Percentiles rank a stretch among this genome's conserved stretches.
These are phyloP conservation scores for Agriopis leucophaearia DNA, from an alignment of 2,888 invertebrate species.

Conservation along the genomic window DNA sequence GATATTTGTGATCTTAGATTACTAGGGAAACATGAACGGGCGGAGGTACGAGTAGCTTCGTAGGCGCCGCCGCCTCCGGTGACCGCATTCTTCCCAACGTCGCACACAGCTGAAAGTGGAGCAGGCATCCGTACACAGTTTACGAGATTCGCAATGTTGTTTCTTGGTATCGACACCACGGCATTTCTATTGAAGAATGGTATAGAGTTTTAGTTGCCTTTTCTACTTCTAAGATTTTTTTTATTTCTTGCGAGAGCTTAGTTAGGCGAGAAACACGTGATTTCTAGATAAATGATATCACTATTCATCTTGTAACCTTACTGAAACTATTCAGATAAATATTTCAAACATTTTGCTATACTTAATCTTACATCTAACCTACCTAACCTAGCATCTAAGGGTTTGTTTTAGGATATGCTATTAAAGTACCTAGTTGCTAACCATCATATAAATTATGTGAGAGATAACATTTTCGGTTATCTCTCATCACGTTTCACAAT, in stretches of 20 bases:
- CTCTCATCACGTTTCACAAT: no score
- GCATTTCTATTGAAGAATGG: conserved; percentile 1
- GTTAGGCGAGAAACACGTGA: not conserved
- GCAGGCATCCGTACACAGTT: conserved; percentile 71
- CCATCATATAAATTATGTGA: no score
- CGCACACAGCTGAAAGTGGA: conserved; percentile 72
- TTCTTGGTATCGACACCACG: conserved; percentile 21
- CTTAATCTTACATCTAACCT: no score
- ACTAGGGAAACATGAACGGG: conserved; percentile 57
- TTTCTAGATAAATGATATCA: conserved; percentile 1
- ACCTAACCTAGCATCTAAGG: no score
- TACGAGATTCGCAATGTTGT: conserved; percentile 62
- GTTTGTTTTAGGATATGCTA: no score
- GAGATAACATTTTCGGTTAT: no score
- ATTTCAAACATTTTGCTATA: not conserved
- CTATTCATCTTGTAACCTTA: not conserved
- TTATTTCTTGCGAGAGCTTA: not conserved
- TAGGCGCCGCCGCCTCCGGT: conserved; percentile 60
- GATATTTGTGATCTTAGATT: conserved; percentile 24
- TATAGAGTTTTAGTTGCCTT: not conserved
- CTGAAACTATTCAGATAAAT: not conserved
- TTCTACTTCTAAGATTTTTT: conserved; percentile 1
- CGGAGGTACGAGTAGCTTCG: conserved; percentile 48
- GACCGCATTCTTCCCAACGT: conserved; percentile 78
- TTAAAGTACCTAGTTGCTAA: no score